Conservation (phyloP, 2,888 invertebrate species). For the Acholoe squamosa region DNA sequence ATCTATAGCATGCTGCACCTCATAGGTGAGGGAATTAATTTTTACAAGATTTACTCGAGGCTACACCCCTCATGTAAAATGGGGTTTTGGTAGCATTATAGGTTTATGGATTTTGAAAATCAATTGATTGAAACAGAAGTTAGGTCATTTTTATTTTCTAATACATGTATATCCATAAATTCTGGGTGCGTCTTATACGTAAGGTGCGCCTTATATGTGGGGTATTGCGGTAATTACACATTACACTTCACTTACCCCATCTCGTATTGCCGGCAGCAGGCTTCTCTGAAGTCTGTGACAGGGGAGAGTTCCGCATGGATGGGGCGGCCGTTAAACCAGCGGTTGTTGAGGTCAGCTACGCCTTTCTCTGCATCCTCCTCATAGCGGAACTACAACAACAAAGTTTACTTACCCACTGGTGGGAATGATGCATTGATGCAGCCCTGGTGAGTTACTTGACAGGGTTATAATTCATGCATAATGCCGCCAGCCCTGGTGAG, state of each 20-base stretch:
- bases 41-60: no score
- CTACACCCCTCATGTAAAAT: no score
- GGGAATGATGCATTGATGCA: no score
- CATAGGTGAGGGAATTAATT: no score
- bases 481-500: no score
- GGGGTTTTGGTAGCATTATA: not conserved
- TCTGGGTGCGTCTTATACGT: no score
- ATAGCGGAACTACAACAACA: slow-evolving; percentile 89
- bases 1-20: no score
- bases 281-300: slow-evolving; percentile 99
- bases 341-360: slow-evolving; percentile 97
- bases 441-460: no score
- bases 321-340: slow-evolving; percentile 99
- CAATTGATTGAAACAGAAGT: no score
- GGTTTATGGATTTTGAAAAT: not conserved
- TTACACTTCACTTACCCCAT: slow-evolving; percentile 89
- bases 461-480: no score
- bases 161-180: not conserved
- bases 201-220: not conserved
- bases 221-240: not conserved
- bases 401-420: no score
- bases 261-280: slow-evolving; percentile 99
- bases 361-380: slow-evolving; percentile 99
- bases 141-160: not conserved
- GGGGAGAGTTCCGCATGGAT: slow-evolving; percentile 99